Evolutionary conservation across 1,140 invertebrate species (phyloP).

Genomic region (Orius insidiosus): DNA sequence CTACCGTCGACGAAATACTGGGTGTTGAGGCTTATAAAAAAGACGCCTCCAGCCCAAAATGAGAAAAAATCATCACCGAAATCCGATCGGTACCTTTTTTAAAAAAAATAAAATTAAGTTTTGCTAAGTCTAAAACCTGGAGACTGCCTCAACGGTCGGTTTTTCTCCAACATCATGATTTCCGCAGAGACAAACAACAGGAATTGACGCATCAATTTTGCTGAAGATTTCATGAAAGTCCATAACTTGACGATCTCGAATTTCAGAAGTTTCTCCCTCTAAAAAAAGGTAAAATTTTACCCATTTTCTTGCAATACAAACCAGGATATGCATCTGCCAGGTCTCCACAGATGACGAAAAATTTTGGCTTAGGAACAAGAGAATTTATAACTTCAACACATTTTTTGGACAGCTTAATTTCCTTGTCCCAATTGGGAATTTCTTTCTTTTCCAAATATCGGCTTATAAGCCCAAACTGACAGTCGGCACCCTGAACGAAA

Average conservation of each 20-base stretch:
- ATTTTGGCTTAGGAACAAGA: constrained; percentile 32
- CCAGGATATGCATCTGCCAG: constrained; percentile 33
- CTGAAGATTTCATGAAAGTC: constrained; percentile 30
- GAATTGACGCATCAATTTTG: constrained; percentile 28
- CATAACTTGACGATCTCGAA: constrained; percentile 24
- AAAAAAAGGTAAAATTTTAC: neutral
- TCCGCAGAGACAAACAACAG: constrained; percentile 36
- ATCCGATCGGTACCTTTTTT: constrained; percentile 24
- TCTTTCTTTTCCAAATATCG: constrained; percentile 24
- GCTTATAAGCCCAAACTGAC: constrained; percentile 34
- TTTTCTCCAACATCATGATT: constrained; percentile 38
- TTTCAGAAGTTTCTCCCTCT: constrained; percentile 16
- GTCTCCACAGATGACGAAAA: constrained; percentile 39
- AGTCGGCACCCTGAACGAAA: constrained; percentile 36
- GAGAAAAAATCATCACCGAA: constrained; percentile 40
- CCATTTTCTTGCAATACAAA: constrained; percentile 14
- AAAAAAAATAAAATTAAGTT: neutral
- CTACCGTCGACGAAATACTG: constrained; percentile 29
- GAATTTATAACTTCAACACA: constrained; percentile 29
- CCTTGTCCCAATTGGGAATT: constrained; percentile 29
- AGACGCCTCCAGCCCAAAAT: constrained; percentile 34
- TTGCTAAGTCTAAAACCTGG: constrained; percentile 15
- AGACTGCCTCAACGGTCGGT: constrained; percentile 28
- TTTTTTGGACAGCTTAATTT: constrained; percentile 26
- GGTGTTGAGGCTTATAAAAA: constrained; percentile 35